Evolutionary conservation across 2,113 vertebrate genomes (phyloP).

Genomic region (Oenanthe oenanthe): DNA sequence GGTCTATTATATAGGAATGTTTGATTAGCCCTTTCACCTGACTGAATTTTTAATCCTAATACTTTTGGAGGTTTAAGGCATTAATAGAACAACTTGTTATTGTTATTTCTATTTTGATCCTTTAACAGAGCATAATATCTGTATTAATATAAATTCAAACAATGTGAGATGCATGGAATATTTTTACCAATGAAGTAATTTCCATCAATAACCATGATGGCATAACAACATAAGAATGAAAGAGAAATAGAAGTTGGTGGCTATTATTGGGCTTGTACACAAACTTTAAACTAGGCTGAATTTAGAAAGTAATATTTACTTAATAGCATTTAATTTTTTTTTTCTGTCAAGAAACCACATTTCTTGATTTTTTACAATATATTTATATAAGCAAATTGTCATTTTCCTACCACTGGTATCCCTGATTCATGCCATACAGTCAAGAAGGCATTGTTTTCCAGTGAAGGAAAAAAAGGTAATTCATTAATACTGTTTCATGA

Average conservation of each 20-base stretch:
- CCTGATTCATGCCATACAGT: neutral
- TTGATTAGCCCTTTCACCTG: slow-evolving; percentile 60
- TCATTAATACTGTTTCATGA: neutral
- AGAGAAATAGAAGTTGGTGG: neutral
- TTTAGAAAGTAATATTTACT: neutral
- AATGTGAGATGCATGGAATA: neutral
- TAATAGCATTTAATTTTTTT: neutral
- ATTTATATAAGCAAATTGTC: neutral
- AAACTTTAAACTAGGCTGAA: neutral
- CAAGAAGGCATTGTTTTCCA: neutral
- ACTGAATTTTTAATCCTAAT: slow-evolving; percentile 69
- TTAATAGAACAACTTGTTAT: slow-evolving; percentile 66
- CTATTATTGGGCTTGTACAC: neutral
- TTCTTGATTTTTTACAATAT: neutral
- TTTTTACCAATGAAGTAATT: neutral
- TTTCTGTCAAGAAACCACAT: neutral
- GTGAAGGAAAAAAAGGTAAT: neutral
- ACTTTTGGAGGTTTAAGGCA: slow-evolving; percentile 54
- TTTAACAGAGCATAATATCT: neutral
- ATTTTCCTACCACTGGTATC: neutral
- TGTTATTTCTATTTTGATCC: slow-evolving; percentile 35
- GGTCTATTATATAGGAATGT: slow-evolving; percentile 31
- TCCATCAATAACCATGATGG: neutral
- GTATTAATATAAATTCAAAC: neutral
- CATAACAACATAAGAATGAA: neutral